These are phyloP conservation scores for Eulithis testata DNA, from an alignment of 2,888 invertebrate genomes.

Conservation along the genomic window DNA sequence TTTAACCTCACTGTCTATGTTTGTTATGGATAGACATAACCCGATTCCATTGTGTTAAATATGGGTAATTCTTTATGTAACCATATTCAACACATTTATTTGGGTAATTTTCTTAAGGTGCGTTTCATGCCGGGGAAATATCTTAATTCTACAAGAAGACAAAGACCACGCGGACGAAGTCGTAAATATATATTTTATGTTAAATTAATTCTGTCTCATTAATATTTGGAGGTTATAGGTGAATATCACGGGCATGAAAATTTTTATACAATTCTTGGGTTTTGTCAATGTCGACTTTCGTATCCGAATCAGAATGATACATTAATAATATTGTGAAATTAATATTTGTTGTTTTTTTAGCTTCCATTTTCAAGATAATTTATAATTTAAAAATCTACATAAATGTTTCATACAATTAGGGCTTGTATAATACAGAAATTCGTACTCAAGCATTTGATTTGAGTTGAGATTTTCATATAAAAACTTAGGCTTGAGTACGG, in stretches of 20 bases:
- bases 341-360: neutral
- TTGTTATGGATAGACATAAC: neutral
- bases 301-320: constrained; percentile 24
- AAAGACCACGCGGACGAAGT: neutral
- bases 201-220: constrained; percentile 30
- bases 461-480: no score
- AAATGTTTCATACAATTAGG: no score
- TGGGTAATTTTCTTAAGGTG: no score
- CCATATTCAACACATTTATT: no score
- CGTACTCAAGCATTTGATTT: no score
- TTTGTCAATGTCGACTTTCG: constrained; percentile 30
- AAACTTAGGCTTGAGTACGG: no score
- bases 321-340: constrained; percentile 14
- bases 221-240: constrained; percentile 37
- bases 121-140: no score
- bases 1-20: neutral
- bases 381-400: no score
- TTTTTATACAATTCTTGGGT: constrained; percentile 3
- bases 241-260: constrained; percentile 22
- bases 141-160: neutral
- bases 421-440: no score
- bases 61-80: no score
- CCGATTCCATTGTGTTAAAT: no score
- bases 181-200: constrained; percentile 16
- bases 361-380: neutral